Conservation (phyloP, 2,888 invertebrate species). For the Heliconius sara region DNA sequence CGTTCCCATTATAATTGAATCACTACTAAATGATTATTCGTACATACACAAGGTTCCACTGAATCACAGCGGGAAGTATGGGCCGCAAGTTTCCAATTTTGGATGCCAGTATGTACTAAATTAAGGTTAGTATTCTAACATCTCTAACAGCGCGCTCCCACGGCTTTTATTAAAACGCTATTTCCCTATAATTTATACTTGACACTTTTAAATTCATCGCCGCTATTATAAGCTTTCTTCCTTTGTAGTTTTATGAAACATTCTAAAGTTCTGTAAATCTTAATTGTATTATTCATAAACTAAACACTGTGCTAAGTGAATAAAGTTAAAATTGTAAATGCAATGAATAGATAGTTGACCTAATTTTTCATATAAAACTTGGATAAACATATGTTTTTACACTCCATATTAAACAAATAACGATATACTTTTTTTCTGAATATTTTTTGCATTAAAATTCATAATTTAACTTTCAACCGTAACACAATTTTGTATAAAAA, state of each 20-base stretch:
- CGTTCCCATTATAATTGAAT: neutral
- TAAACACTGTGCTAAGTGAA: slow-evolving; percentile 4
- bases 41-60: slow-evolving; percentile 24
- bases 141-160: slow-evolving; percentile 42
- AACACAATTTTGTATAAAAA: slow-evolving; percentile 13
- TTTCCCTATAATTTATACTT: slow-evolving; percentile 47
- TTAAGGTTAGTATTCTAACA: slow-evolving; percentile 45
- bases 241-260: slow-evolving; percentile 35
- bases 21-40: neutral
- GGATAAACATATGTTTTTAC: neutral
- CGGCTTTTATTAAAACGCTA: slow-evolving; percentile 46
- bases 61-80: slow-evolving; percentile 42
- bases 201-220: slow-evolving; percentile 46
- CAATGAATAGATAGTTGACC: neutral
- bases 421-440: neutral
- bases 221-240: slow-evolving; percentile 33
- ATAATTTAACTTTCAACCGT: neutral
- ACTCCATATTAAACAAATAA: neutral
- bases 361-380: neutral
- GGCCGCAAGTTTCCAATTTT: slow-evolving; percentile 45
- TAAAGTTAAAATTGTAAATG: slow-evolving; percentile 6
- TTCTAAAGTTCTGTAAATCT: slow-evolving; percentile 27
- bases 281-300: slow-evolving; percentile 29
- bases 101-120: slow-evolving; percentile 43
- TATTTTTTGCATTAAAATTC: neutral